Conservation (phyloP, 2,797 vertebrate species). For the Poecilia wingei region DNA sequence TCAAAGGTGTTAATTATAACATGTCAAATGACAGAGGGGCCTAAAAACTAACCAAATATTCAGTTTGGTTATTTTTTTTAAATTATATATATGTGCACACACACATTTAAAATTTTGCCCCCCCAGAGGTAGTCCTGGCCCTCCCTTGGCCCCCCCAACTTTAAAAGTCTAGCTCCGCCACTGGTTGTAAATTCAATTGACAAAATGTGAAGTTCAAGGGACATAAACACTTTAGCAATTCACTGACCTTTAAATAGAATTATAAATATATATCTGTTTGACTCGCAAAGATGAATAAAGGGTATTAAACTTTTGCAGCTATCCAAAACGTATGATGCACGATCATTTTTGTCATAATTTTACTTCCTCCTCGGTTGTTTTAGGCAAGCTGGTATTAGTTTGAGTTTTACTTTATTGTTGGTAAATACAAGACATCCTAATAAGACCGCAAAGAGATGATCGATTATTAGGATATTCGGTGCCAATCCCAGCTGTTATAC, state of each 20-base stretch:
- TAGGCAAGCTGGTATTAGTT: not conserved
- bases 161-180: too few species aligned
- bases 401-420: not conserved
- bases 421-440: not conserved
- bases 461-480: not conserved
- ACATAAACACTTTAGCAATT: not conserved
- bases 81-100: too few species aligned
- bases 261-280: not conserved
- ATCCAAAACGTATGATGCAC: not conserved
- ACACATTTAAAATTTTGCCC: too few species aligned
- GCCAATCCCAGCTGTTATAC: not conserved
- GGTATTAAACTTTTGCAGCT: not conserved
- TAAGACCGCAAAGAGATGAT: not conserved
- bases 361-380: not conserved
- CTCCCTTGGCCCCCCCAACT: too few species aligned
- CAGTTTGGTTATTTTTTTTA: too few species aligned
- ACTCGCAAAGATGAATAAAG: not conserved
- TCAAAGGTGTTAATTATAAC: too few species aligned
- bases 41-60: too few species aligned
- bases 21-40: too few species aligned
- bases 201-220: not conserved
- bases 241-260: not conserved
- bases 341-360: not conserved
- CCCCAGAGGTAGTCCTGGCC: too few species aligned
- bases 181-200: not conserved